These are phyloP conservation scores for Archilochus colubris DNA, from an alignment of 2,113 vertebrate species.

Conservation along the genomic window DNA sequence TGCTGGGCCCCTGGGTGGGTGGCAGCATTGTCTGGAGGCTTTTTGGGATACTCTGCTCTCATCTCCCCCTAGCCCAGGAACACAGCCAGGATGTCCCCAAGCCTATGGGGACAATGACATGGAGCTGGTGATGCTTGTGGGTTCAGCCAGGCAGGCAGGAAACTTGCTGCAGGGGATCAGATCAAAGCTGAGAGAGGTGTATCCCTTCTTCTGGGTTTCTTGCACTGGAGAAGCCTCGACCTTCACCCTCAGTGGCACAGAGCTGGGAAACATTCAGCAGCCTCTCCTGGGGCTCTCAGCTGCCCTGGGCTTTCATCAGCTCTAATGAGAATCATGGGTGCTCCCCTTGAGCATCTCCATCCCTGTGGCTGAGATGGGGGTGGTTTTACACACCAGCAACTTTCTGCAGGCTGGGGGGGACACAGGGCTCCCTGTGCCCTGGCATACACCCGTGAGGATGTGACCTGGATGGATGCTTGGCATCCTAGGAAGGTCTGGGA, in stretches of 20 bases:
- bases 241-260: background rate
- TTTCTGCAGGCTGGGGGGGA: background rate
- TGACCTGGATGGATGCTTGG: background rate
- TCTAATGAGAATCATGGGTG: background rate
- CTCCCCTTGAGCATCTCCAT: fast-evolving
- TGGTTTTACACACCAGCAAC: background rate
- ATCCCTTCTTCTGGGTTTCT: background rate
- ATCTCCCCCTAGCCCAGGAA: background rate
- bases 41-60: fast-evolving
- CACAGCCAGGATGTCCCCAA: background rate
- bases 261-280: background rate
- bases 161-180: background rate
- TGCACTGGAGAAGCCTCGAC: background rate
- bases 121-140: fast-evolving
- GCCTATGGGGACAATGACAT: fast-evolving
- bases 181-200: background rate
- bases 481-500: background rate
- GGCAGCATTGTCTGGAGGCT: background rate
- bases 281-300: background rate
- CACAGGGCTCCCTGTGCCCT: background rate
- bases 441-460: fast-evolving
- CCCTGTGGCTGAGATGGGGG: background rate
- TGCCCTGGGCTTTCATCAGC: background rate
- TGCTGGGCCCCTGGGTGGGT: background rate
- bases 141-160: background rate